Conservation (phyloP, 2,113 vertebrate genomes). For the Charina bottae region DNA sequence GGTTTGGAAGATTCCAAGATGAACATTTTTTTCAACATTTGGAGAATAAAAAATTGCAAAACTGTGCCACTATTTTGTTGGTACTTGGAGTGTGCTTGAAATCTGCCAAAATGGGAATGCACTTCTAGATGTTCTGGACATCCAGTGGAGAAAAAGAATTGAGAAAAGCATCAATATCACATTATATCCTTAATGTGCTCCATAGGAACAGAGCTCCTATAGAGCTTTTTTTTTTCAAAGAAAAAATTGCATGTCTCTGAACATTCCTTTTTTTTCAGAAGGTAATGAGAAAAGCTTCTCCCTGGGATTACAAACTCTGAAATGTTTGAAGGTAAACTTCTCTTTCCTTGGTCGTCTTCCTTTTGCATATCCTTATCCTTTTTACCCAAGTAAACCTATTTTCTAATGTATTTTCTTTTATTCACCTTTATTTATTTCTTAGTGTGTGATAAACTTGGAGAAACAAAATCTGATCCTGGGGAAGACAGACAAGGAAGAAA, state of each 20-base stretch:
- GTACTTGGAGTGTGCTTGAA: background rate
- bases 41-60: background rate
- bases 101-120: too few species aligned
- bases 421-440: constrained; percentile 53
- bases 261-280: constrained; percentile 68
- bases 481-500: constrained; percentile 78
- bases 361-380: background rate
- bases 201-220: background rate
- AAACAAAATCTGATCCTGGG: constrained; percentile 84
- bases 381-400: background rate
- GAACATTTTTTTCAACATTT: background rate
- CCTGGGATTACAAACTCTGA: constrained; percentile 84
- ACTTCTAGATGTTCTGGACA: background rate
- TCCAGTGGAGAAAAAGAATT: background rate
- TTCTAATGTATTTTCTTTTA: constrained; percentile 12
- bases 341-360: background rate
- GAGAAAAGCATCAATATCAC: background rate
- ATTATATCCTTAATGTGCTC: background rate
- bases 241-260: background rate
- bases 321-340: constrained; percentile 82
- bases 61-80: background rate
- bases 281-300: constrained; percentile 79
- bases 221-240: background rate
- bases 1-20: background rate
- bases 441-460: constrained; percentile 89